Conservation (phyloP, 2,888 invertebrate genomes). For the Entomobrya proxima region DNA sequence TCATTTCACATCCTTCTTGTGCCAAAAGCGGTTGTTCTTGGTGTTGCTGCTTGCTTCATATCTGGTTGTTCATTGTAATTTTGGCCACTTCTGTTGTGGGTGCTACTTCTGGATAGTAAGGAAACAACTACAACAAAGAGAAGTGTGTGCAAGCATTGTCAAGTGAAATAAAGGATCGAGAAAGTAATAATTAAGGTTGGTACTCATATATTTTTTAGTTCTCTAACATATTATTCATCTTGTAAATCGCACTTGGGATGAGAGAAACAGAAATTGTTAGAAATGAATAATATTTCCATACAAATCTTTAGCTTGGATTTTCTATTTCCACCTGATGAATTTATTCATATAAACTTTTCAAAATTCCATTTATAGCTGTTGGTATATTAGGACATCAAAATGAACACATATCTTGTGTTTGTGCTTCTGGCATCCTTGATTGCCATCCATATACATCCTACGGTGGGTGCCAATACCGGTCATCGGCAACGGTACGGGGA, state of each 20-base stretch:
- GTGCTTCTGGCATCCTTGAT: conserved; percentile 37
- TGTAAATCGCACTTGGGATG: not conserved
- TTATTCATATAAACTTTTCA: not conserved
- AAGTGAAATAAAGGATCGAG: not conserved
- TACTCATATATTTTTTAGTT: not conserved
- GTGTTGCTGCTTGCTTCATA: not conserved
- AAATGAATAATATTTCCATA: not conserved
- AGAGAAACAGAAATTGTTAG: not conserved
- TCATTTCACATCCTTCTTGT: conserved; percentile 25
- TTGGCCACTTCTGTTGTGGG: not conserved
- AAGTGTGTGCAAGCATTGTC: not conserved
- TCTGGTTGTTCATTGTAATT: too few relatives aligned
- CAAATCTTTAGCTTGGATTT: not conserved
- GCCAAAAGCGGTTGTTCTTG: not conserved
- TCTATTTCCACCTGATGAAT: conserved; percentile 57
- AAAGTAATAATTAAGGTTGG: not conserved
- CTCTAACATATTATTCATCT: not conserved
- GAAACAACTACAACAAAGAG: not conserved
- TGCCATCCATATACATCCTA: not conserved
- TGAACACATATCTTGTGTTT: conserved; percentile 32
- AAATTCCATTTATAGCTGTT: not conserved
- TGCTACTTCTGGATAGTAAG: not conserved
- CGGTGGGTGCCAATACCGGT: conserved; percentile 40
- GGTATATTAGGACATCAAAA: not conserved
- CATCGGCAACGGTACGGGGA: conserved; percentile 68